Conservation (phyloP, 2,888 invertebrate species). For the Tromatobia lineatoria region DNA sequence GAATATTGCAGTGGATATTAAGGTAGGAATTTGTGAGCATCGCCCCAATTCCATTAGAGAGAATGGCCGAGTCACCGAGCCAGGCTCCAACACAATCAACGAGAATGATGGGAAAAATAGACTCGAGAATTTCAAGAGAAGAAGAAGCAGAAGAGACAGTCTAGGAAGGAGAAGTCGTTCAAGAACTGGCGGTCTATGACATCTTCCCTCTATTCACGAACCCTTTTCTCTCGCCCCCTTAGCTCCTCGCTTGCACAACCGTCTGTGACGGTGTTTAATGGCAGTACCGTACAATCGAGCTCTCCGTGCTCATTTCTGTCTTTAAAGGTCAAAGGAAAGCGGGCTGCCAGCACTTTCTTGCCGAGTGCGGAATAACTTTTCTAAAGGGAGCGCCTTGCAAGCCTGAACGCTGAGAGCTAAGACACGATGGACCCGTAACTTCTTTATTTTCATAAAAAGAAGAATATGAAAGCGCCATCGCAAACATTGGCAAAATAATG, state of each 20-base stretch:
- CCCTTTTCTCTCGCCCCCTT: constrained; percentile 21
- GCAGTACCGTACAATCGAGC: constrained; percentile 49
- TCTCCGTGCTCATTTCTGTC: constrained; percentile 20
- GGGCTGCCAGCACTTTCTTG: constrained; percentile 24
- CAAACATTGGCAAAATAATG: neutral
- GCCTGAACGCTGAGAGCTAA: neutral
- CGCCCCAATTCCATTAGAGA: neutral
- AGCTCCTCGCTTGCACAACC: constrained; percentile 19
- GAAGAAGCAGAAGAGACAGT: constrained; percentile 5
- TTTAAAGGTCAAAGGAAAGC: constrained; percentile 57
- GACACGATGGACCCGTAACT: constrained; percentile 10
- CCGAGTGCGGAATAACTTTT: constrained; percentile 32
- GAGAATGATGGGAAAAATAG: neutral
- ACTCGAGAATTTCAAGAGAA: constrained; percentile 31
- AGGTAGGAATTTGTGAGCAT: neutral
- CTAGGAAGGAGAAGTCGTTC: constrained; percentile 16
- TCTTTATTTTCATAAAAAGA: constrained; percentile 4
- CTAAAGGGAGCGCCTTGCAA: constrained; percentile 13
- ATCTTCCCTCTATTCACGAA: constrained; percentile 48
- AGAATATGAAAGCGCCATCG: neutral
- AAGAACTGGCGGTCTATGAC: constrained; percentile 42
- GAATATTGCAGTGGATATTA: neutral
- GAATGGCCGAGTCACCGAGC: neutral
- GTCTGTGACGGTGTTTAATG: constrained; percentile 50
- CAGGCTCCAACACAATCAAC: constrained; percentile 39